phyloP scores from a whole-genome alignment of 2,797 vertebrate genomes.

The Nasua narica region DNA sequence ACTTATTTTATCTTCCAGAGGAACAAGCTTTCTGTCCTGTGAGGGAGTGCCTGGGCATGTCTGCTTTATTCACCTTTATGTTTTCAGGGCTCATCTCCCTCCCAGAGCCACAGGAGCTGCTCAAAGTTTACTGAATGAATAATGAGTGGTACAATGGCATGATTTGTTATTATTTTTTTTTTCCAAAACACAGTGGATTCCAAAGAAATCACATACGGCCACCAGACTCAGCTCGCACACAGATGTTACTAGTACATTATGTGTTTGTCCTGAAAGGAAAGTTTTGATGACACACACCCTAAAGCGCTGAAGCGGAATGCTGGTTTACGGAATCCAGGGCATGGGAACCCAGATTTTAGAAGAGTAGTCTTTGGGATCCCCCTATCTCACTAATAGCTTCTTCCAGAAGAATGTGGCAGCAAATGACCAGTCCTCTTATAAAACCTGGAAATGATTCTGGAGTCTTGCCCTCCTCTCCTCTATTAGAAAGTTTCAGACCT shows the following conservation, averaged over 20 bases:
- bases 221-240: not conserved
- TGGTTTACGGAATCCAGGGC: not conserved
- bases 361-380: accelerated
- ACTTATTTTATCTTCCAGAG: not conserved
- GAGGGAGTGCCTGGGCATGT: not conserved
- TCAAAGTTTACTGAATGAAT: not conserved
- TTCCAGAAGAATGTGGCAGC: not conserved
- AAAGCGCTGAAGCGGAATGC: not conserved
- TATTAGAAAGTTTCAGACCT: not conserved
- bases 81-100: not conserved
- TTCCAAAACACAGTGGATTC: not conserved
- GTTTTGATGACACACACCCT: not conserved
- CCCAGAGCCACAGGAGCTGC: not conserved
- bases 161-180: not conserved
- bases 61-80: not conserved
- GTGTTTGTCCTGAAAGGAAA: not conserved
- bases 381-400: not conserved
- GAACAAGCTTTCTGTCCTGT: not conserved
- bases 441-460: not conserved
- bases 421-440: not conserved
- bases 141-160: not conserved
- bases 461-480: not conserved
- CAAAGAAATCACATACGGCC: not conserved
- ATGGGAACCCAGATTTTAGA: not conserved
- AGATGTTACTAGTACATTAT: accelerated